Base-by-base conservation (phyloP, 2,113 vertebrate genomes). In the Clinocottus analis region DNA sequence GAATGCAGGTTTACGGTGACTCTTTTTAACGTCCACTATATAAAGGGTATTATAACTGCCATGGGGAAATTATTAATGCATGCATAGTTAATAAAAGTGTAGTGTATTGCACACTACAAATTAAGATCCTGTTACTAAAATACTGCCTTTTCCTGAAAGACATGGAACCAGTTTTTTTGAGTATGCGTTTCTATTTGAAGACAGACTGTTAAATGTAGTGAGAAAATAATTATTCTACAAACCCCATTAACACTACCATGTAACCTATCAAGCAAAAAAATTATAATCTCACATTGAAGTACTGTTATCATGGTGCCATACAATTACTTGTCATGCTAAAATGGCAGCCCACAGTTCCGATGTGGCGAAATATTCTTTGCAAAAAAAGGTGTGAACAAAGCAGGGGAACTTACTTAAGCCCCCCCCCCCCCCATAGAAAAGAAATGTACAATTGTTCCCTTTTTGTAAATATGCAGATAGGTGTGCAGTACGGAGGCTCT, bases 351-450 rank as follows among this genome's bases (percentile, higher is more conserved):
- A 16, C 21, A 29, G 7, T 12, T 65, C n/a, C 45, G 9, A 27
- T 3, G 0, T 29, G 68, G 64, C 49, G 35, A 29, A 29, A 78
- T 56, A 56, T 13, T 37, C 2, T 27, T 5, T 10, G 17, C 10
- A 8, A 43, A 70, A 47, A 49, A 8, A 77, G 35, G 56, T 41
- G 17, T 17, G 29, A 39, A 25, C 2, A 21, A 33, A 58, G 7
- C 35, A 29, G n/a, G 25, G 11, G 53, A 55, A 55, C 5, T 70
- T 67, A n/a, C 58, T 58, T 14, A 47, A 45, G 16, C 2, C 41
- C 16, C 43, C 14, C 16, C 16, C 4, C 16, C 1, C 27, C 19
- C 2, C 23, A 16, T 0, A 7, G n/a, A 49, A 0, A 0, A 19
- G 16, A 9, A 55, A 2, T 31, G 5, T n/a, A n/a, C n/a, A n/a